Base-by-base conservation (phyloP, 2,888 invertebrate genomes). In the Amaurobius ferox region DNA sequence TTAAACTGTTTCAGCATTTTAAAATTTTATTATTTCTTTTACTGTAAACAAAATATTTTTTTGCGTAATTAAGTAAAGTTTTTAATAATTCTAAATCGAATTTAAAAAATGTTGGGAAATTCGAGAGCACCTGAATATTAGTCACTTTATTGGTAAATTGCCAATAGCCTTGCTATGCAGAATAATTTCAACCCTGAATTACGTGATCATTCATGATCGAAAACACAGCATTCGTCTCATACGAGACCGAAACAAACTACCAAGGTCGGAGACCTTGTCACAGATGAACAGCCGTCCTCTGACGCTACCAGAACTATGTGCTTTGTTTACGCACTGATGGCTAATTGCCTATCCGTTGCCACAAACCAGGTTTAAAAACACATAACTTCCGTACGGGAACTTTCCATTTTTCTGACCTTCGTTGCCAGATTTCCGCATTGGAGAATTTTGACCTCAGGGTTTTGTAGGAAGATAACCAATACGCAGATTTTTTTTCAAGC, bases 261-360 rank as follows among this genome's bases (percentile, higher is more conserved):
- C 29, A 39, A 19, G 26, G 73, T 66, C 66, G 5, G 29, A 61
- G 73, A 80, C 73, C 80, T 73, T 73, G 67, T 55, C 67, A 55
- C 73, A 80, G 67, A 55, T 55, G 55, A 55, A 23, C 19, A 55
- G 23, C 23, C 55, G 5, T 55, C 55, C 7, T 23, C 16, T 55
- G 55, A 55, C 55, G 23, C 23, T 55, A 23, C 16, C 3, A 5
- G 23, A 23, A 1, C 44, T 3, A 5, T 55, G 23, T 23, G 55
- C 23, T 55, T 55, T 55, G 16, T 29, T 16, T 64, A 66, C 76
- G 71, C 35, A 71, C 61, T 76, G 70, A 2, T 48, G 29, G 16
- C 77, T 85, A 85, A 85, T 85, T 85, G 32, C 72, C 72, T 66
- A 67, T 76, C n/a, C 55, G 23, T 44, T 44, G 29, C 32, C 67